phyloP scores from a whole-genome alignment of 1,140 invertebrate species.

The Micrasema longulum region DNA sequence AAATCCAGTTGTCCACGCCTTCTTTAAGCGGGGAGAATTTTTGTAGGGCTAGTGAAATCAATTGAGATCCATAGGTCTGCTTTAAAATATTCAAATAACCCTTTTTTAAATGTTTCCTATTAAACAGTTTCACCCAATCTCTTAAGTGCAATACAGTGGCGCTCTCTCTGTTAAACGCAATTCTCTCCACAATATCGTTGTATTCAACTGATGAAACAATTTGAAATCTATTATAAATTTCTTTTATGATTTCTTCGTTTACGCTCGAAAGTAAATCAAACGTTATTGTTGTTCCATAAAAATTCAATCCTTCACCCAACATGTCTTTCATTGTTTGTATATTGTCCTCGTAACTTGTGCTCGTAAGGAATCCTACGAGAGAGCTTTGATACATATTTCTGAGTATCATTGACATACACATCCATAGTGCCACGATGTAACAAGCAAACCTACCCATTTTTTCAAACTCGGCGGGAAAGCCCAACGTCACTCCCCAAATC shows the following conservation, averaged over 20 bases:
- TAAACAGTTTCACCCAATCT: conserved; percentile 38
- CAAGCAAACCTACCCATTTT: conserved; percentile 45
- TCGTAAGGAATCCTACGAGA: conserved; percentile 48
- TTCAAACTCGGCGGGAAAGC: conserved; percentile 29
- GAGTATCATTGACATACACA: conserved; percentile 50
- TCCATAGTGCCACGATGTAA: conserved; percentile 49
- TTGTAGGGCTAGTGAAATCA: conserved; percentile 36
- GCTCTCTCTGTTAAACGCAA: conserved; percentile 16
- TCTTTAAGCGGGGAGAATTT: conserved; percentile 43
- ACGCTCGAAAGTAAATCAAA: conserved; percentile 38
- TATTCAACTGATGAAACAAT: conserved; percentile 19
- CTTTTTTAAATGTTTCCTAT: conserved; percentile 38
- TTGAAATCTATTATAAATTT: conserved; percentile 31
- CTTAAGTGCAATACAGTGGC: conserved; percentile 39
- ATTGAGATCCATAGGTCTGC: conserved; percentile 47
- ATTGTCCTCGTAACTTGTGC: conserved; percentile 38
- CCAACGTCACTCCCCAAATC: conserved; percentile 44
- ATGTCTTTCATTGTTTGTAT: conserved; percentile 47
- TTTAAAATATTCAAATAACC: conserved; percentile 40
- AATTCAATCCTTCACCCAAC: conserved; percentile 28
- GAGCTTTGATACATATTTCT: conserved; percentile 49
- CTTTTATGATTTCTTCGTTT: conserved; percentile 32
- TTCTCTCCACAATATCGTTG: conserved; percentile 17
- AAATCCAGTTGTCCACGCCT: conserved; percentile 45
- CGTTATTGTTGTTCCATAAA: conserved; percentile 35